Base-by-base conservation (phyloP, 2,888 invertebrate genomes). In the Marronus borbonicus region DNA sequence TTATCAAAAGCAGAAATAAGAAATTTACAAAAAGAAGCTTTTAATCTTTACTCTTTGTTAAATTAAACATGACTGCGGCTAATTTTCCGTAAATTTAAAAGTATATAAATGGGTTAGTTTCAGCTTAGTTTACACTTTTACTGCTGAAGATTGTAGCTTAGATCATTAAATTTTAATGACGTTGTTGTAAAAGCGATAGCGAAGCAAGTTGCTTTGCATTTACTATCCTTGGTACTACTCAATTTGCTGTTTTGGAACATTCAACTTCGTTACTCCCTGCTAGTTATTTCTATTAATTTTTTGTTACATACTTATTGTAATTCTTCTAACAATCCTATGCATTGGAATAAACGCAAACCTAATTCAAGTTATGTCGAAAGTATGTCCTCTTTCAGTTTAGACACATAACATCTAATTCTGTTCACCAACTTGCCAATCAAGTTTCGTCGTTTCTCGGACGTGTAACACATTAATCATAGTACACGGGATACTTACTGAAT, bases 381-480 rank as follows among this genome's bases (percentile, higher is more conserved):
- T 17, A 17, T 17, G 17, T 17, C 17, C 24, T 24, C 5, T 28
- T 60, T 60, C 60, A 52, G 52, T 17, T 52, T 52, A 14, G 5
- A 14, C 14, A 7, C 12, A 52, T 14, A 5, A 17, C 52, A 5
- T 17, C 52, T 52, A 2, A 14, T 60, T 12, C 12, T 28, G 24
- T 60, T 20, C 17, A 24, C 20, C 24, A 60, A 28, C 8, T 4
- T 60, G 60, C 24, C 60, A 28, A 60, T 60, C 60, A 60, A 12
- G 10, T 3, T 20, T 60, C 24, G 7, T 24, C 0, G 7, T 24
- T 31, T 28, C 31, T 28, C n/a, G 8, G 31, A 62, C 62, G 8
- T 62, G 31, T 12, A 60, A 31, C 62, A 31, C 62, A 62, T 62
- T 31, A 62, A 62, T 62, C 62, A 31, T 62, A 62, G 62, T 31